Evolutionary conservation across 2,797 vertebrate species (phyloP).

Genomic region (Alcedo quadribrachys): DNA sequence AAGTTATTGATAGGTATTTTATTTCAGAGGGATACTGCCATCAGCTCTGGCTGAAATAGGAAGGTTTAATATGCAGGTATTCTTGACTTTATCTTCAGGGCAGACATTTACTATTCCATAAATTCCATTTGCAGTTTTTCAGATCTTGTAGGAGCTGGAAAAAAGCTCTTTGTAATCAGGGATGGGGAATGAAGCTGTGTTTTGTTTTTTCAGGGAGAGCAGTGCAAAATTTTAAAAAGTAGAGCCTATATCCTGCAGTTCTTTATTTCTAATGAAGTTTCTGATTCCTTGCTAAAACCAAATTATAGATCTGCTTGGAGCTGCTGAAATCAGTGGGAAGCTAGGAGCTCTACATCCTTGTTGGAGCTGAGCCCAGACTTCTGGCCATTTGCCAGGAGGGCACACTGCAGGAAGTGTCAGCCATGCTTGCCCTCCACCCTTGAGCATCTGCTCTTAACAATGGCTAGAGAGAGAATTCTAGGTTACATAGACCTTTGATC

Average conservation of each 20-base stretch:
- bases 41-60: background rate
- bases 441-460: slow-evolving; percentile 10
- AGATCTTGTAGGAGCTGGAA: background rate
- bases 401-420: background rate
- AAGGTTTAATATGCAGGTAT: background rate
- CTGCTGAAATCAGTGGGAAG: slow-evolving; percentile 7
- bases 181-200: background rate
- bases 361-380: slow-evolving; percentile 26
- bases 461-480: background rate
- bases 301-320: slow-evolving; percentile 12
- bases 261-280: slow-evolving; percentile 12
- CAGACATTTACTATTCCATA: background rate
- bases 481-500: background rate
- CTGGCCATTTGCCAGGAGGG: background rate
- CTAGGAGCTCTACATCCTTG: background rate
- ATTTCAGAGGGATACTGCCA: background rate
- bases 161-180: background rate
- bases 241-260: background rate
- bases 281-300: slow-evolving; percentile 10
- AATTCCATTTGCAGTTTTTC: background rate
- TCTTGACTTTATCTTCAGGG: slow-evolving; percentile 15
- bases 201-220: background rate
- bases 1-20: background rate
- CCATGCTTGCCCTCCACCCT: background rate
- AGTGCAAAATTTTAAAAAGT: background rate